Percentiles rank a stretch among this genome's conserved stretches.
phyloP scores from a whole-genome alignment of 2,113 vertebrate genomes.

The Myotis lucifugus region DNA sequence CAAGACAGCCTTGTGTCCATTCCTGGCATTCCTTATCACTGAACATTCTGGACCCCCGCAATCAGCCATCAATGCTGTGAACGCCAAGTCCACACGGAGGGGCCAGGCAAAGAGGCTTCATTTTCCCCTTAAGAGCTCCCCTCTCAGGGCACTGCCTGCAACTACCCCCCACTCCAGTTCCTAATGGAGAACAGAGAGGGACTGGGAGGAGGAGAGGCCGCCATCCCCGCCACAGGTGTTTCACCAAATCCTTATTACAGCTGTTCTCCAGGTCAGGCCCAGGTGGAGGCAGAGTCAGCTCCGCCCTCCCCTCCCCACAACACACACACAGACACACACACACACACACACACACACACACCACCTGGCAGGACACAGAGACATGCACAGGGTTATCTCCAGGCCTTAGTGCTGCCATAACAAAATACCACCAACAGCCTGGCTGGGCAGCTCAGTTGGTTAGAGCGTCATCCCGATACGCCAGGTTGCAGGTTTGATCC shows the following conservation, averaged over 20 bases:
- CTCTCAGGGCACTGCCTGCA: not conserved
- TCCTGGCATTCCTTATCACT: not conserved
- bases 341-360: not conserved
- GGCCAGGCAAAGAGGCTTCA: constrained; percentile 9
- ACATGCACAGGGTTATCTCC: fast-evolving
- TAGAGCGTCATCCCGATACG: too few species aligned
- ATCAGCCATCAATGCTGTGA: not conserved
- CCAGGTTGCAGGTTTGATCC: too few species aligned
- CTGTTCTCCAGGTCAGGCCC: not conserved
- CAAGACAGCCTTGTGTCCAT: too few species aligned
- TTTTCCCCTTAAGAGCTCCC: not conserved
- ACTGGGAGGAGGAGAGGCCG: not conserved
- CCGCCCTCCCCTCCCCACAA: too few species aligned
- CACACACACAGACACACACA: not conserved
- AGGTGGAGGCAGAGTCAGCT: not conserved
- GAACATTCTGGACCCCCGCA: not conserved
- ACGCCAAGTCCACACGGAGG: not conserved
- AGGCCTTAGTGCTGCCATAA: not conserved
- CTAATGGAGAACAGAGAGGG: not conserved
- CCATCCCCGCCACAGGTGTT: not conserved
- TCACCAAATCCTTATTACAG: not conserved
- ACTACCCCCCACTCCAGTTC: not conserved
- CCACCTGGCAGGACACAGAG: fast-evolving
- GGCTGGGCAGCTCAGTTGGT: too few species aligned
- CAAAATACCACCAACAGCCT: not conserved